Evolutionary conservation across 2,888 invertebrate species (phyloP).

Genomic region (Pardosa pseudoannulata): DNA sequence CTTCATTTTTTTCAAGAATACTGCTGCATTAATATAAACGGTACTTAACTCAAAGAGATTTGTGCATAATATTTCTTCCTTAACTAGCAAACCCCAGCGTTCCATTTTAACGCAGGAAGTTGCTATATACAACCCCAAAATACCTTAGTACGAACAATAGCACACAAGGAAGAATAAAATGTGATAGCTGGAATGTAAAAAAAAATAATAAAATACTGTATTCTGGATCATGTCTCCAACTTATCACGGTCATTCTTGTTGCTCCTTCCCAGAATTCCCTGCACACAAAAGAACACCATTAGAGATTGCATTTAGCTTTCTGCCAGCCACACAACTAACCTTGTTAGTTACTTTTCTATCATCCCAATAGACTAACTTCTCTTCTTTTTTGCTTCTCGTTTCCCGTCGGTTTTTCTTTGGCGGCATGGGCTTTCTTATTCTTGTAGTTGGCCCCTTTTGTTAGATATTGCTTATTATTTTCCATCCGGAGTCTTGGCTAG

Average conservation of each 20-base stretch:
- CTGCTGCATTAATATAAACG: too few species aligned
- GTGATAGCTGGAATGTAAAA: too few species aligned
- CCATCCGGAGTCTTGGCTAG: conserved; percentile 1
- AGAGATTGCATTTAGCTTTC: conserved; percentile 61
- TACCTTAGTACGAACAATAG: neutral
- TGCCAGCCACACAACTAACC: conserved; percentile 52
- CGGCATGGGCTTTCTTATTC: conserved; percentile 21
- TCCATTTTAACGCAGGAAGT: neutral
- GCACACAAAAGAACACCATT: conserved; percentile 68
- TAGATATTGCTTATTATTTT: conserved; percentile 54
- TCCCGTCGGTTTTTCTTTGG: conserved; percentile 17
- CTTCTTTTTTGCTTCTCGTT: conserved; percentile 10
- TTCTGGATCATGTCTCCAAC: conserved; percentile 52
- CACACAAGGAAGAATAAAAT: neutral
- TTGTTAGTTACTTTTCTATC: conserved; percentile 70
- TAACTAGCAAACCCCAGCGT: too few species aligned
- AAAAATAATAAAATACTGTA: too few species aligned
- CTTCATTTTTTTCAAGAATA: too few species aligned
- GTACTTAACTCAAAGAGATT: too few species aligned
- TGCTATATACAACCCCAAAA: neutral
- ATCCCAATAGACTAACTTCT: conserved; percentile 42
- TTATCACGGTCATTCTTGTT: conserved; percentile 45
- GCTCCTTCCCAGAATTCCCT: conserved; percentile 38
- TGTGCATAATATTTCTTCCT: too few species aligned
- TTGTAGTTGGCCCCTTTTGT: conserved; percentile 50